These are phyloP conservation scores for Drosophila carrolli DNA, from an alignment of 1,140 invertebrate species.

Conservation along the genomic window DNA sequence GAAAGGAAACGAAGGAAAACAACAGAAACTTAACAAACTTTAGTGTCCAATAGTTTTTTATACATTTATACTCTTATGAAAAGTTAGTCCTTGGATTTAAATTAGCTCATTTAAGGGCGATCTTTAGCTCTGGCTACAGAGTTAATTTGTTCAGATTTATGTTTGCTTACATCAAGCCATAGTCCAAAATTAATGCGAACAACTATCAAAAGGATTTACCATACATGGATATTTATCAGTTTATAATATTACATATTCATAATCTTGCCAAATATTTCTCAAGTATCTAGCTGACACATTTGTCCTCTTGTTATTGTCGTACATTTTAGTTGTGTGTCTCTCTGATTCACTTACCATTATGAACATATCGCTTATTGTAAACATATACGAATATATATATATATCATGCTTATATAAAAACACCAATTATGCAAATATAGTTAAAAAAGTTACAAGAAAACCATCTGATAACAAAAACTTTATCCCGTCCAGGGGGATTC, in stretches of 20 bases:
- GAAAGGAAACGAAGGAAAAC: slow-evolving; percentile 30
- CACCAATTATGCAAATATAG: slow-evolving; percentile 73
- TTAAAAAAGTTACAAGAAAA: slow-evolving; percentile 73
- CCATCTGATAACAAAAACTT: slow-evolving; percentile 67
- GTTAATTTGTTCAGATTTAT: slow-evolving; percentile 14
- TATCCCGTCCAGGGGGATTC: slow-evolving; percentile 9
- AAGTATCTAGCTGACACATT: slow-evolving; percentile 11
- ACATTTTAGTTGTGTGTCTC: slow-evolving; percentile 31
- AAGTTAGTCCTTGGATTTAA: slow-evolving; percentile 24
- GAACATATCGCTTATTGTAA: slow-evolving; percentile 45
- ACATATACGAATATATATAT: slow-evolving; percentile 52
- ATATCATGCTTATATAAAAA: slow-evolving; percentile 64
- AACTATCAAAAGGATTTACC: slow-evolving; percentile 62
- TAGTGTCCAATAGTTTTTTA: slow-evolving; percentile 27
- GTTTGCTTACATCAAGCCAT: slow-evolving; percentile 50
- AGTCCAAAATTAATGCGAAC: slow-evolving; percentile 36
- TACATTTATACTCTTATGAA: slow-evolving; percentile 41
- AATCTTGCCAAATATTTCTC: slow-evolving; percentile 28
- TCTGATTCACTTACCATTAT: slow-evolving; percentile 18
- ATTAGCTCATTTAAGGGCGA: not conserved
- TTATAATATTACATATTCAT: slow-evolving; percentile 28
- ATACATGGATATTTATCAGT: slow-evolving; percentile 30
- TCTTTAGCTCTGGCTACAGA: slow-evolving; percentile 1
- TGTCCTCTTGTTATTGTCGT: slow-evolving; percentile 44
- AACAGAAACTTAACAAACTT: slow-evolving; percentile 49